Evolutionary conservation across 2,797 vertebrate genomes (phyloP).

Genomic region (Manis crassicaudata): DNA sequence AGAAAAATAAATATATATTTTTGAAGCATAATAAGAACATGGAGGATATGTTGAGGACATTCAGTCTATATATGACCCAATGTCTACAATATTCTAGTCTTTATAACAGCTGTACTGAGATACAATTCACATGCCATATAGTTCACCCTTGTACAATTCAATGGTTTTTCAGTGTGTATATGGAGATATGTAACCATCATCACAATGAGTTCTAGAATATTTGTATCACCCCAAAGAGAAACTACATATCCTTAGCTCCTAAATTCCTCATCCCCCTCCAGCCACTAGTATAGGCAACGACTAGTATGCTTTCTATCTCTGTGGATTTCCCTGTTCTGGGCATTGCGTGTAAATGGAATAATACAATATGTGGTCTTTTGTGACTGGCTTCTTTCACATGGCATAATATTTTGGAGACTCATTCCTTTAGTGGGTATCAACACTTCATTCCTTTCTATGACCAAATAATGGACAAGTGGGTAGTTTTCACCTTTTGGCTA

Average conservation of each 20-base stretch:
- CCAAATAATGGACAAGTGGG: not conserved
- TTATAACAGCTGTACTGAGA: not conserved
- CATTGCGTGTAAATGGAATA: not conserved
- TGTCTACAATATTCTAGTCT: not conserved
- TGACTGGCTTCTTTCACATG: not conserved
- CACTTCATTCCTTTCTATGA: not conserved
- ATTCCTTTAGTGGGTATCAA: not conserved
- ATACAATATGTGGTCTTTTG: not conserved
- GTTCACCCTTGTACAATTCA: not conserved
- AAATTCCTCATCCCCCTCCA: not conserved
- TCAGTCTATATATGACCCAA: not conserved
- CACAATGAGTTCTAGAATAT: not conserved
- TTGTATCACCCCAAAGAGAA: not conserved
- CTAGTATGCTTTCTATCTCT: not conserved
- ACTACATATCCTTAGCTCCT: not conserved
- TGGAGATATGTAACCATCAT: not conserved
- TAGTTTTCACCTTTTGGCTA: not conserved
- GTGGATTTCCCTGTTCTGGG: not conserved
- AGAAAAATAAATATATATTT: not conserved
- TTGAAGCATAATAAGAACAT: constrained; percentile 18
- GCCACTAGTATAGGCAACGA: not conserved
- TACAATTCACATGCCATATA: not conserved
- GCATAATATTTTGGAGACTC: not conserved
- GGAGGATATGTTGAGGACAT: not conserved
- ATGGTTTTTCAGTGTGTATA: not conserved